Evolutionary conservation across 1,140 invertebrate species (phyloP), one percentile per base, ranked within the genome.

Genomic region (Pristionchus pacificus): DNA sequence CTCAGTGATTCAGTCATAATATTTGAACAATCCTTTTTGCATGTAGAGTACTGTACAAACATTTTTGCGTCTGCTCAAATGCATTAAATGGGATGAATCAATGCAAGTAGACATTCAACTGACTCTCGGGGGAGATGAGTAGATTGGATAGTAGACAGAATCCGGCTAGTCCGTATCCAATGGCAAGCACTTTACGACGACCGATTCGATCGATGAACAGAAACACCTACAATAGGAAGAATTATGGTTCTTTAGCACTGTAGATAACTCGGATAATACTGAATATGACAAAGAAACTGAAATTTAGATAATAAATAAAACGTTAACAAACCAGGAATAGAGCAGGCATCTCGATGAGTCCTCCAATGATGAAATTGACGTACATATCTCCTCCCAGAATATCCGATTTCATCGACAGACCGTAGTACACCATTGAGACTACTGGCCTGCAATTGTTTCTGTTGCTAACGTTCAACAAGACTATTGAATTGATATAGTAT

Each of bases 351-450:
- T 85, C 83, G 27, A 81, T 70, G 2, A 76, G 25, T 6, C 74
- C 75, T 24, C 76, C 71, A 59, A 84, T 75, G 27, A 84, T 80
- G 71, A 82, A 84, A 38, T 80, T 84, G 28, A 77, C 69, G 68
- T 78, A 84, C 28, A 84, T 70, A 64, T 80, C 79, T 10, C 84
- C 84, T 10, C 83, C 74, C 72, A 83, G 72, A 33, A 82, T 71
- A 28, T 78, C 68, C 0, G 84, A 73, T 3, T 79, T 81, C 77
- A 85, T 83, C 1, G 78, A 75, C 59, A 85, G 66, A 0, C 84
- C 84, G 67, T 83, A 85, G 70, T 84, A 85, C 15, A 84, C 77
- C 75, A 85, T 80, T 15, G 78, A 83, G 55, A 83, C 80, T 0
- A 80, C 80, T n/a, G 80, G 79, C 83, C 79, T 77, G 63, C 38